Percentiles rank a stretch among this genome's conserved stretches.
These are phyloP conservation scores for Mycteria americana DNA, from an alignment of 2,797 vertebrate genomes.

Conservation along the genomic window DNA sequence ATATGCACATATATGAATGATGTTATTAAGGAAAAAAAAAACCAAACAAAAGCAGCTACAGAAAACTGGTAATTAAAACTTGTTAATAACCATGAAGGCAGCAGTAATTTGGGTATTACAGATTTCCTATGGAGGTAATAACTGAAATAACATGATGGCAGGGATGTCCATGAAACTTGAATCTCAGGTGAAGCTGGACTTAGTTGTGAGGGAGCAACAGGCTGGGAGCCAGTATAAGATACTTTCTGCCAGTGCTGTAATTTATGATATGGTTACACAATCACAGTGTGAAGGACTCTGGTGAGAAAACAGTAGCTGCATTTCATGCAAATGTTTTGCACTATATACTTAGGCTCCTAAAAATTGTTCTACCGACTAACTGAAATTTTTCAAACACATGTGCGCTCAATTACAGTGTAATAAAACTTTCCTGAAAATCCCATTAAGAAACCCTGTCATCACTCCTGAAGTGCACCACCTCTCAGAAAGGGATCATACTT, in stretches of 20 bases:
- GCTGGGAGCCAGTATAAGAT: neutral
- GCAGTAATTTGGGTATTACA: neutral
- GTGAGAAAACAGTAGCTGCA: neutral
- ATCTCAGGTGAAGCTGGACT: neutral
- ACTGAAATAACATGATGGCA: neutral
- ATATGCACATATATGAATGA: neutral
- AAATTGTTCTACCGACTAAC: neutral
- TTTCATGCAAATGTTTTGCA: neutral
- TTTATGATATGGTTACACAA: neutral
- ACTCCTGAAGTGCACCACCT: neutral
- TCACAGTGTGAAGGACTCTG: neutral
- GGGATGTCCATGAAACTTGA: neutral
- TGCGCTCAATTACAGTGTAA: neutral
- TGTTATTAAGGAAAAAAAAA: neutral
- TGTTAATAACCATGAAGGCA: neutral
- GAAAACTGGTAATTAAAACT: neutral
- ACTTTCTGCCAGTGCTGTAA: neutral
- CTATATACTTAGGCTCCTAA: neutral
- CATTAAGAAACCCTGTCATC: neutral
- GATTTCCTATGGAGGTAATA: neutral
- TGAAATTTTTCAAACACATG: neutral
- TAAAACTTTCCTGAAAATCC: neutral
- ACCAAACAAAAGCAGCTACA: neutral
- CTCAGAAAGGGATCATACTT: neutral
- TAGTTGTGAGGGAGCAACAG: neutral